Conservation (phyloP, 2,888 invertebrate species). For the Eupithecia pulchellata region DNA sequence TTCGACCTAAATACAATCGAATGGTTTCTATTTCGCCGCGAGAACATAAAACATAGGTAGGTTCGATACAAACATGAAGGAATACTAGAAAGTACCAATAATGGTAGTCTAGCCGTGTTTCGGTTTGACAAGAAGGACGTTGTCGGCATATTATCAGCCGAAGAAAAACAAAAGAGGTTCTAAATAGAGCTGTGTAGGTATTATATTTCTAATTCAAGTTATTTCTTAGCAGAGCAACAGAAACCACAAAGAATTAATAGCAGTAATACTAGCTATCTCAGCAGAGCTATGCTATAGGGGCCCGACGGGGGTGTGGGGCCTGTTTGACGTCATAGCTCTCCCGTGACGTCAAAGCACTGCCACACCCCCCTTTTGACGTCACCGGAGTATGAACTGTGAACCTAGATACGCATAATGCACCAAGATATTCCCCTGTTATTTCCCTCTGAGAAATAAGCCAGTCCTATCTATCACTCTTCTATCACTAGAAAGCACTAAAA, state of each 20-base stretch:
- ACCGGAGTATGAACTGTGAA: slow-evolving; percentile 56
- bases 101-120: background rate
- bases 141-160: background rate
- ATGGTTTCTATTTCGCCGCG: background rate
- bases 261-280: slow-evolving; percentile 56
- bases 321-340: slow-evolving; percentile 81
- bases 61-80: background rate
- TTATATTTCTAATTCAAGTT: background rate
- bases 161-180: background rate
- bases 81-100: background rate
- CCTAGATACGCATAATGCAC: slow-evolving; percentile 43
- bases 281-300: slow-evolving; percentile 48
- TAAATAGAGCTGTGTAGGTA: background rate
- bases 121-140: background rate
- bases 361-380: slow-evolving; percentile 83
- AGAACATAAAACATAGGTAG: background rate
- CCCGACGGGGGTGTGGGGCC: slow-evolving; percentile 50
- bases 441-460: background rate
- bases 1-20: no score
- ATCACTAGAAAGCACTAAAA: background rate
- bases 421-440: background rate
- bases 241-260: slow-evolving; percentile 68
- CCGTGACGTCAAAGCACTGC: slow-evolving; percentile 81
- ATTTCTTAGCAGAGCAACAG: slow-evolving; percentile 22
- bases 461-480: background rate